Base-by-base conservation (phyloP, 2,888 invertebrate genomes). In the Megalurothrips usitatus region DNA sequence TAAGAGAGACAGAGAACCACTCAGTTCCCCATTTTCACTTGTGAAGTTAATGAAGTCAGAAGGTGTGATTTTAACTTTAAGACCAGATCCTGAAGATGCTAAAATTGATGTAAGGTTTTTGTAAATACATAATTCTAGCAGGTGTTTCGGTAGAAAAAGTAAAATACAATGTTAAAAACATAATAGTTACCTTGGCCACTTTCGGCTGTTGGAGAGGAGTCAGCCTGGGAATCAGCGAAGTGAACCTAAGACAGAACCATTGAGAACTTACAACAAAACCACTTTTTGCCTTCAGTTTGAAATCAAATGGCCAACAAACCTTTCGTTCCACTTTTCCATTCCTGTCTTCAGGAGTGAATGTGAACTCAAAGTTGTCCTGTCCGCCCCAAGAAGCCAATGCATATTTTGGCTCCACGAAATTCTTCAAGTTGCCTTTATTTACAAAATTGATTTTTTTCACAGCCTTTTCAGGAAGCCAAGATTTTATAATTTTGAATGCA, bases 401-500 rank as follows among this genome's bases (percentile, higher is more conserved):
- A 85, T 95, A 92, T 83, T 94, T 93, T 0, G 91, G 89, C 80
- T 92, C 88, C 3, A 98, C 93, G 85, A 90, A 92, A 23, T 94
- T 93, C 82, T 91, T 92, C 79, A 98, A 88, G 23, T 90, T 91
- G 82, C 92, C 92, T 86, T 94, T 94, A 81, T 90, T 91, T 0
- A 95, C 90, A 88, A 96, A 94, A 87, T 95, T 96, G 86, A 98
- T 94, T 87, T 93, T 93, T 85, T 95, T 94, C 28, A 96, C 93
- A 17, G 96, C 96, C 87, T 95, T 94, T 0, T 95, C 92, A 3
- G 96, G 97, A 81, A 98, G 87, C 89, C 96, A 91, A 0, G 92
- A 89, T 87, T 96, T 97, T 12, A 98, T 94, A 78, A 98, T 91
- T 88, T 94, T 96, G 88, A 97, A 97, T 0, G 95, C 95, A 83